phyloP scores from a whole-genome alignment of 2,888 invertebrate species.

The Acleris literana region DNA sequence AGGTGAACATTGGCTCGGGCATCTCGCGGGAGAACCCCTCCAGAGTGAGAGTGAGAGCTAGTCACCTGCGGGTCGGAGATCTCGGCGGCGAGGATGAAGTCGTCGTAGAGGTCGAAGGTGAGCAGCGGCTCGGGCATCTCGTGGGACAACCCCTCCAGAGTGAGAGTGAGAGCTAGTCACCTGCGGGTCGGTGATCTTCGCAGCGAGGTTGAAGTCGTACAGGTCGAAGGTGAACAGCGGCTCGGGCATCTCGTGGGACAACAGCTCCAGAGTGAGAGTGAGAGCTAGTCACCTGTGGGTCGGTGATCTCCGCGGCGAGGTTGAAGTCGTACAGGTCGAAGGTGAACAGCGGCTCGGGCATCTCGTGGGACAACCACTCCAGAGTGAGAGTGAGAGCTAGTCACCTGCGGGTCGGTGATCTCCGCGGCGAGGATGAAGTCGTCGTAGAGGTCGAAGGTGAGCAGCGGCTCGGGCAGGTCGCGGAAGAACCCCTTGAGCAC shows the following conservation, averaged over 20 bases:
- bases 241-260: slow-evolving; percentile 96
- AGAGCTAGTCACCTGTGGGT: slow-evolving; percentile 84
- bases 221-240: slow-evolving; percentile 96
- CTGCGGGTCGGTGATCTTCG: slow-evolving; percentile 91
- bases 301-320: slow-evolving; percentile 92
- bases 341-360: slow-evolving; percentile 96
- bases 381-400: not conserved
- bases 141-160: not conserved
- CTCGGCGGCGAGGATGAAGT: slow-evolving; percentile 93
- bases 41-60: not conserved
- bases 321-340: slow-evolving; percentile 97
- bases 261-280: slow-evolving; percentile 52
- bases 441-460: slow-evolving; percentile 97
- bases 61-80: slow-evolving; percentile 89
- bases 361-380: slow-evolving; percentile 93
- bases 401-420: slow-evolving; percentile 90
- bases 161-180: slow-evolving; percentile 67
- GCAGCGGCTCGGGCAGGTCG: slow-evolving; percentile 96
- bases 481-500: slow-evolving; percentile 94
- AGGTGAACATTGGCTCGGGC: slow-evolving; percentile 96
- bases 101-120: slow-evolving; percentile 86
- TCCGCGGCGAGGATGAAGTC: slow-evolving; percentile 96
- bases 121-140: too few relatives aligned
- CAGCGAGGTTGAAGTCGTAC: slow-evolving; percentile 95
- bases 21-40: slow-evolving; percentile 94